Conservation (phyloP, 2,888 invertebrate species). For the Peribatodes rhomboidaria region DNA sequence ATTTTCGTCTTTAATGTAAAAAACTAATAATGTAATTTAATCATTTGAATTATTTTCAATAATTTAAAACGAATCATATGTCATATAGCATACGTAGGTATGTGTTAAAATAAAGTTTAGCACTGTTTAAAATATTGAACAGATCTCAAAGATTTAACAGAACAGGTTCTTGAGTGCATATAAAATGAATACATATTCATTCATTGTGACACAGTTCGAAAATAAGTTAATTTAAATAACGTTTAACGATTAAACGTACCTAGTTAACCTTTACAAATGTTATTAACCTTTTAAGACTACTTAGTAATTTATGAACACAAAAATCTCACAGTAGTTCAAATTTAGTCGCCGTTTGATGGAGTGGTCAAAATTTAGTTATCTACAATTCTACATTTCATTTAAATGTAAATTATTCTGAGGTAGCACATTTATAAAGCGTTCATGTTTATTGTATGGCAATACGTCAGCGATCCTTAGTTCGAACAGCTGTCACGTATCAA, state of each 20-base stretch:
- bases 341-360: not conserved
- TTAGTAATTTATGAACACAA: slow-evolving; percentile 22
- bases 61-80: not conserved
- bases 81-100: not conserved
- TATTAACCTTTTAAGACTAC: slow-evolving; percentile 13
- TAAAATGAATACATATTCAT: not conserved
- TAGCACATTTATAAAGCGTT: slow-evolving; percentile 19
- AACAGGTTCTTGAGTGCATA: not conserved
- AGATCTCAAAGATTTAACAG: not conserved
- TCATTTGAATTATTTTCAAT: not conserved
- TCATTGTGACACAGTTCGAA: not conserved
- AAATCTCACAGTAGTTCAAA: not conserved
- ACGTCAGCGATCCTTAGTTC: slow-evolving; percentile 5
- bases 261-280: slow-evolving; percentile 11
- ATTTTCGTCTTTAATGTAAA: not conserved
- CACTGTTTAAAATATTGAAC: slow-evolving; percentile 1
- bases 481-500: not conserved
- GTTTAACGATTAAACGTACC: slow-evolving; percentile 30
- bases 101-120: too few relatives aligned
- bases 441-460: slow-evolving; percentile 17
- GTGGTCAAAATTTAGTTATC: not conserved
- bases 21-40: not conserved
- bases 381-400: slow-evolving; percentile 4
- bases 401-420: slow-evolving; percentile 12
- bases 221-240: slow-evolving; percentile 23